These are phyloP conservation scores for Coracopsis vasa DNA, from an alignment of 2,113 vertebrate genomes.

Conservation along the genomic window DNA sequence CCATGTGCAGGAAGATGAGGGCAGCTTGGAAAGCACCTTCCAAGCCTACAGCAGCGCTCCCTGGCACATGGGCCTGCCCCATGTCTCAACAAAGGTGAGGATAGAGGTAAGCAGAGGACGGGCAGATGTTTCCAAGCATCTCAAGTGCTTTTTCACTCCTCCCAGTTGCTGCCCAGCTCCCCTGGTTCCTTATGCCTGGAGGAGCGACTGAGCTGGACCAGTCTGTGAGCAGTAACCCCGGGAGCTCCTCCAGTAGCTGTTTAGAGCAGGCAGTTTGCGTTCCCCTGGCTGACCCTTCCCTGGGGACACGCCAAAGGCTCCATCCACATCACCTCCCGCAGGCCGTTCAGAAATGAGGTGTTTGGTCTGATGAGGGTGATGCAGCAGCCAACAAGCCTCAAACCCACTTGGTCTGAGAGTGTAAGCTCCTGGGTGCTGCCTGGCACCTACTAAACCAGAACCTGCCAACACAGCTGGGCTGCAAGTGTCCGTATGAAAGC, in stretches of 20 bases:
- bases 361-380: not conserved
- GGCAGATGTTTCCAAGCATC: not conserved
- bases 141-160: not conserved
- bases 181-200: not conserved
- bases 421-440: not conserved
- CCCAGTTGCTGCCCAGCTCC: not conserved
- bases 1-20: not conserved
- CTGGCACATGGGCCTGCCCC: rapidly evolving
- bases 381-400: not conserved
- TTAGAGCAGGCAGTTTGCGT: not conserved
- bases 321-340: not conserved
- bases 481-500: not conserved
- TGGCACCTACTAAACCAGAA: not conserved
- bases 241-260: not conserved
- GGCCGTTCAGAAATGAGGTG: not conserved
- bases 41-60: not conserved
- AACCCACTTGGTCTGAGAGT: not conserved
- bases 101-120: not conserved
- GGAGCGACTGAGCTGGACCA: not conserved
- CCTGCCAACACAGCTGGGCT: not conserved
- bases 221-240: not conserved
- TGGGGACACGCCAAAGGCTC: not conserved
- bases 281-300: not conserved
- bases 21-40: not conserved
- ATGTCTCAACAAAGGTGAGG: not conserved